Conservation (phyloP, 2,888 invertebrate genomes). For the Leptopilina syphax region DNA sequence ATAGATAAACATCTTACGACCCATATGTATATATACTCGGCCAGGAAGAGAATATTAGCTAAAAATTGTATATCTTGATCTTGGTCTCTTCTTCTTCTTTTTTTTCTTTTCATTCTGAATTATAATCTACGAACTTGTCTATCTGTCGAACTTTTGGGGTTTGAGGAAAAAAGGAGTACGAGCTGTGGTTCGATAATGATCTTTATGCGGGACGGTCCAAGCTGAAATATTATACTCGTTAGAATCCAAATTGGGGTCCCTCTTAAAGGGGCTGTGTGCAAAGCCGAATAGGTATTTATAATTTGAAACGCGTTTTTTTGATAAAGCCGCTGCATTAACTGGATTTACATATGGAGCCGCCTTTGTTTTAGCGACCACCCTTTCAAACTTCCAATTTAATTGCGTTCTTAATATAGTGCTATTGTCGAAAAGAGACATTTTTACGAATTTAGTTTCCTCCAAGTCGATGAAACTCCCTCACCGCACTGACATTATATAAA, state of each 20-base stretch:
- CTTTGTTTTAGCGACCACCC: slow-evolving; percentile 62
- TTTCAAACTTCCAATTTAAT: slow-evolving; percentile 66
- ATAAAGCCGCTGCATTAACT: slow-evolving; percentile 62
- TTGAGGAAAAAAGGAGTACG: slow-evolving; percentile 37
- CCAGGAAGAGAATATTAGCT: slow-evolving; percentile 17
- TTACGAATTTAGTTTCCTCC: slow-evolving; percentile 28
- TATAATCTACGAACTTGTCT: slow-evolving; percentile 39
- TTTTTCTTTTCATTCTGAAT: background rate
- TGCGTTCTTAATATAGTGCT: slow-evolving; percentile 66
- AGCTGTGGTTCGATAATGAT: slow-evolving; percentile 62
- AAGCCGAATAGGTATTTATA: slow-evolving; percentile 65
- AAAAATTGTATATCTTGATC: slow-evolving; percentile 21
- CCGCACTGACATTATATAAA: background rate
- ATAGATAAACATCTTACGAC: slow-evolving; percentile 4
- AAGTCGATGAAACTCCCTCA: no score
- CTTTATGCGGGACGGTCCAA: slow-evolving; percentile 63
- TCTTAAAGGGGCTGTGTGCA: slow-evolving; percentile 56
- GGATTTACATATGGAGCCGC: slow-evolving; percentile 69
- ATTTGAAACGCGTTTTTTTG: slow-evolving; percentile 64
- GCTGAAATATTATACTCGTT: slow-evolving; percentile 73
- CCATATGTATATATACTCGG: background rate
- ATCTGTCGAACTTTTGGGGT: slow-evolving; percentile 36
- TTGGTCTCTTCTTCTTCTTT: background rate
- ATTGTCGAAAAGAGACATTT: slow-evolving; percentile 55
- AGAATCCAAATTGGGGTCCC: slow-evolving; percentile 74